Evolutionary conservation across 1,140 invertebrate genomes (phyloP).

Genomic region (Goniozus legneri): DNA sequence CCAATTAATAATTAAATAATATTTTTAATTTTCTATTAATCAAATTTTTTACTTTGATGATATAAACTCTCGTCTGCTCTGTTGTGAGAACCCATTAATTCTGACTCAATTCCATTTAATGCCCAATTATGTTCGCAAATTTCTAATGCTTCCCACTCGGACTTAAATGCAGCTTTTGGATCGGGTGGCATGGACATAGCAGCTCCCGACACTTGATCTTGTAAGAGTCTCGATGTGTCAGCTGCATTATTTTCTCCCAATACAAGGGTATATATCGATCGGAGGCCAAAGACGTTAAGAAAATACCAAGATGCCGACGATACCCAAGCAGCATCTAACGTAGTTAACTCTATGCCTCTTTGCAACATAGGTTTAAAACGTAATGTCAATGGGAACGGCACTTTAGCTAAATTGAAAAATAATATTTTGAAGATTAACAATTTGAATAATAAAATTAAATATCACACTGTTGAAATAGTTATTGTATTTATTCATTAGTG

Average conservation of each 20-base stretch:
- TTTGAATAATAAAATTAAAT: constrained; percentile 1
- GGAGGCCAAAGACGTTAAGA: constrained; percentile 96
- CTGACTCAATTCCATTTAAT: constrained; percentile 73
- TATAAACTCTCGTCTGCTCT: constrained; percentile 43
- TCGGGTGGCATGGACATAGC: constrained; percentile 96
- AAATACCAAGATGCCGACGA: constrained; percentile 99
- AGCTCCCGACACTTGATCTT: constrained; percentile 96
- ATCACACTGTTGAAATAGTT: constrained; percentile 1
- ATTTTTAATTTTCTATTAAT: too few relatives aligned
- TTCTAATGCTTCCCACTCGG: constrained; percentile 98
- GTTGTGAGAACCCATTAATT: constrained; percentile 50
- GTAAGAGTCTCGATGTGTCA: constrained; percentile 93
- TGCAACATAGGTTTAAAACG: constrained; percentile 99
- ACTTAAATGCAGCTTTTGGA: constrained; percentile 97
- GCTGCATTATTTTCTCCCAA: constrained; percentile 98
- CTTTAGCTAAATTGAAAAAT: constrained; percentile 69
- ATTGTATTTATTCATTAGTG: constrained; percentile 2
- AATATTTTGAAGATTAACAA: constrained; percentile 14
- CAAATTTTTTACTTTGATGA: constrained; percentile 43
- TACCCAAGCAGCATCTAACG: constrained; percentile 98
- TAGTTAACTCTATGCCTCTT: constrained; percentile 91
- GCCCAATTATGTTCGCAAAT: constrained; percentile 92
- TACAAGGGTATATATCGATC: constrained; percentile 96
- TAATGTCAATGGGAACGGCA: constrained; percentile 96
- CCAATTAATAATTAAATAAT: too few relatives aligned